Evolutionary conservation across 2,888 invertebrate species (phyloP), one percentile per base, ranked within the genome.

Genomic region (Tiliacea aurago): DNA sequence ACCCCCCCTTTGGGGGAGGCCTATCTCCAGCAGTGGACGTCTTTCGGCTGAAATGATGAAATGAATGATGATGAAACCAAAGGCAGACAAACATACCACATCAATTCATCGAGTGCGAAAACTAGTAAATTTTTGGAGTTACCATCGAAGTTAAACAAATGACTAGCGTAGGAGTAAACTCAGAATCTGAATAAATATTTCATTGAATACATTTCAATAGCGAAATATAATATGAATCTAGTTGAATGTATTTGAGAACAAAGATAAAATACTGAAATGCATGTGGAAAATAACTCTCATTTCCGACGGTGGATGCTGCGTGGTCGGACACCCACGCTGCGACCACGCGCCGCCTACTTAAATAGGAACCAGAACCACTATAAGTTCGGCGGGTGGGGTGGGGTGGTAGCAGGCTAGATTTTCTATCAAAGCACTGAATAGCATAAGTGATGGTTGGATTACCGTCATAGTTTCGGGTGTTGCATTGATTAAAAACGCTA

Each of bases 251-350:
- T 73, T 72, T 51, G 49, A 20, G 0, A n/a, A 71, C n/a, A 20
- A 45, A n/a, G 11, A 15, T 20, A 51, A 73, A 53, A 28, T 33
- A 47, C 18, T 77, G 64, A 64, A 75, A 56, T 81, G n/a, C 28
- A 64, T 20, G 41, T 43, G 33, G 4, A 75, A 80, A 81, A 51
- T 47, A 20, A 15, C 20, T 63, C 2, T 37, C 1, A 58, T 51
- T 51, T 77, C 49, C 20, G 7, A 41, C 20, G 4, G 37, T 37
- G 18, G 49, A 49, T 51, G 37, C 23, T 56, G 45, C 61, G 51
- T 68, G 68, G 61, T 56, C 68, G 45, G 28, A 7, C 13, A 20
- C 59, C 58, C 49, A 53, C 70, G 15, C 6, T 28, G 5, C 61
- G 43, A 41, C 62, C n/a, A 63, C 51, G 28, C 28, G 9, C 18